Percentiles rank a stretch among this genome's conserved stretches.
Conservation (phyloP, 2,113 vertebrate species). For the Otocyon megalotis region DNA sequence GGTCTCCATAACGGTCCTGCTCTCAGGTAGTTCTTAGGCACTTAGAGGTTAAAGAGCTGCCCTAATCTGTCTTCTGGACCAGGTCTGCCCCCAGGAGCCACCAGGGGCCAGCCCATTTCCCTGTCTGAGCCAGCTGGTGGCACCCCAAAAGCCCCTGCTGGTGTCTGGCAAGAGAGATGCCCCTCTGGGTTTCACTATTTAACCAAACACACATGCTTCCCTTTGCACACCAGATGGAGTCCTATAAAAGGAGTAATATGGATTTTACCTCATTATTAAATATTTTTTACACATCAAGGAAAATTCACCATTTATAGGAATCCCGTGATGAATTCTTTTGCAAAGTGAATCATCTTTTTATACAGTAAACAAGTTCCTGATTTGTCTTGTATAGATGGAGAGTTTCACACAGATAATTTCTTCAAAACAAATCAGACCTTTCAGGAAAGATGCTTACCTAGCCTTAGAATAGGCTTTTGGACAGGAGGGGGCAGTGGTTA, state of each 20-base stretch:
- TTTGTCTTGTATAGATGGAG: conserved; percentile 31
- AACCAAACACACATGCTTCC: conserved; percentile 72
- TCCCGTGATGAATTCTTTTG: conserved; percentile 14
- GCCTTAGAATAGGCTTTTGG: not conserved
- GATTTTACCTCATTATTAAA: conserved; percentile 71
- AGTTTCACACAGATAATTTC: not conserved
- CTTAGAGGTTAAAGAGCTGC: not conserved
- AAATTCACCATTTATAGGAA: conserved; percentile 53
- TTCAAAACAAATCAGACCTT: conserved; percentile 47
- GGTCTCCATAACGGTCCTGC: not conserved
- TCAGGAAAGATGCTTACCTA: not conserved
- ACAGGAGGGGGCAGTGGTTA: not conserved
- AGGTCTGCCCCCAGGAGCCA: not conserved
- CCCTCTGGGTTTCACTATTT: conserved; percentile 61
- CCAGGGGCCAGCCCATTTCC: not conserved
- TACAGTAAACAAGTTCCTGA: not conserved
- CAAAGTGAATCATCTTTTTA: conserved; percentile 1
- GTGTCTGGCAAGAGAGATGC: conserved; percentile 22
- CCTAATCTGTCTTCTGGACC: not conserved
- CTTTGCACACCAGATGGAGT: conserved; percentile 75
- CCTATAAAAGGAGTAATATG: conserved; percentile 57
- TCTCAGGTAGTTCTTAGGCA: not conserved
- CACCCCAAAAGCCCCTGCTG: conserved; percentile 49
- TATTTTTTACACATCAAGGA: conserved; percentile 68
- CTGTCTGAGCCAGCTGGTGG: conserved; percentile 38